Conservation (phyloP, 2,113 vertebrate species). For the Vidua chalybeata region DNA sequence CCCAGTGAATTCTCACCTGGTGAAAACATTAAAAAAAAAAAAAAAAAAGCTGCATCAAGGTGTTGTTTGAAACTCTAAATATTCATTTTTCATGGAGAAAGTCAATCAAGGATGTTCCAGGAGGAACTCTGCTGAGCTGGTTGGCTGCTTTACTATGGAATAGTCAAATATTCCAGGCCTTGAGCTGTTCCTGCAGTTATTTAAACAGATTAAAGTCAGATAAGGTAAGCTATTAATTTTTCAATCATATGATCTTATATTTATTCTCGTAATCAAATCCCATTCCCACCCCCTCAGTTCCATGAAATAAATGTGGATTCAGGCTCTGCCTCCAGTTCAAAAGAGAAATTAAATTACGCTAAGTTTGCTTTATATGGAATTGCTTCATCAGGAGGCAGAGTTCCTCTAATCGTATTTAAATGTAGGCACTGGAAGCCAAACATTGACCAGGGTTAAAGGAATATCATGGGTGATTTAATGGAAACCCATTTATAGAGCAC, state of each 20-base stretch:
- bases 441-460: conserved; percentile 32
- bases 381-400: conserved; percentile 24
- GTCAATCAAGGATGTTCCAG: background rate
- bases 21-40: background rate
- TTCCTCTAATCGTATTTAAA: conserved; percentile 37
- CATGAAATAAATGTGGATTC: conserved; percentile 3
- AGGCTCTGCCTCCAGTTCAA: background rate
- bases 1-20: conserved; percentile 35
- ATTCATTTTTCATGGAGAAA: background rate
- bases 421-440: conserved; percentile 39
- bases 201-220: conserved; percentile 47
- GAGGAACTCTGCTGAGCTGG: background rate
- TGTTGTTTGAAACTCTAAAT: background rate
- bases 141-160: conserved; percentile 26
- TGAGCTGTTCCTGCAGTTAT: conserved; percentile 44
- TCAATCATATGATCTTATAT: conserved; percentile 15
- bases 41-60: background rate
- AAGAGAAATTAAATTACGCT: conserved; percentile 30
- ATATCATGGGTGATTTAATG: conserved; percentile 25
- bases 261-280: conserved; percentile 34
- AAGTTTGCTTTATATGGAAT: conserved; percentile 21
- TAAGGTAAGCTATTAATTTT: conserved; percentile 65
- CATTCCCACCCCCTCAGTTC: background rate
- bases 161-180: conserved; percentile 47
- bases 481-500: background rate